phyloP scores from a whole-genome alignment of 2,113 vertebrate genomes.

The Pycnonotus jocosus region DNA sequence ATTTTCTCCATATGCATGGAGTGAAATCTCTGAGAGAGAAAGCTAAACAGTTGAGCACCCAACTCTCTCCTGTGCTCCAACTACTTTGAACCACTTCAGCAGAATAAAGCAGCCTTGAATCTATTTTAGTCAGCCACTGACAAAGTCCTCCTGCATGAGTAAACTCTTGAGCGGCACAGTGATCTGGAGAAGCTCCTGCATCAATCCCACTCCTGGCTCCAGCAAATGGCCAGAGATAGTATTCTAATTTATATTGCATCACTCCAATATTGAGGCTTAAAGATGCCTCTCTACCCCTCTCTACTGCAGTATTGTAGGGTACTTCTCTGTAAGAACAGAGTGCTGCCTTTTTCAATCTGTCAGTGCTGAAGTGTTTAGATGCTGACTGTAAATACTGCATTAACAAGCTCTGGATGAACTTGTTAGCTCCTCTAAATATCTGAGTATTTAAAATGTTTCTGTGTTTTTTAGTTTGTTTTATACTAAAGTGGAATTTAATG shows the following conservation, averaged over 20 bases:
- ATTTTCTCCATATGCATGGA: neutral
- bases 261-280: neutral
- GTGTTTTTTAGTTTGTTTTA: neutral
- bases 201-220: neutral
- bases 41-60: neutral
- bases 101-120: neutral
- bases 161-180: neutral
- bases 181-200: neutral
- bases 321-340: neutral
- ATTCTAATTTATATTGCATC: neutral
- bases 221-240: neutral
- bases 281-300: neutral
- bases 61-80: neutral
- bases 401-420: neutral
- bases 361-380: neutral
- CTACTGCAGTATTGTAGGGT: neutral
- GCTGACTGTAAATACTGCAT: neutral
- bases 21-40: neutral
- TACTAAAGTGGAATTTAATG: neutral
- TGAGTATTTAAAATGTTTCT: neutral
- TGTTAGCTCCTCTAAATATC: neutral
- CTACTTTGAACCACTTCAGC: neutral
- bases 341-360: neutral
- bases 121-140: neutral
- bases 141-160: neutral